Evolutionary conservation across 2,888 invertebrate genomes (phyloP), one percentile per base, ranked within the genome.

Genomic region (Gerris lacustris): DNA sequence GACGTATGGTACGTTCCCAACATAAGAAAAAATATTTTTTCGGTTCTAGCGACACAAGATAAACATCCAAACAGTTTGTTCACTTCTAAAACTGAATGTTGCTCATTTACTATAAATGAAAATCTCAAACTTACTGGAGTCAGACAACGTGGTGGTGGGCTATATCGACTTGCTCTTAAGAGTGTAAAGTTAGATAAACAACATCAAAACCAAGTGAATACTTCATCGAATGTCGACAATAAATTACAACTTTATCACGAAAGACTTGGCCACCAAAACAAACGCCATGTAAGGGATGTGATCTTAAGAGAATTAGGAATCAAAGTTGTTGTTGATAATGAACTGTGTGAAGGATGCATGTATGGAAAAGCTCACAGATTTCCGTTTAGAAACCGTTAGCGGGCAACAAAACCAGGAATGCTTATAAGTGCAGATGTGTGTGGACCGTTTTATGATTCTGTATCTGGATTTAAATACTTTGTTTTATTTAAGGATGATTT

Each of bases 391-490:
- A 70, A n/a, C 18, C 45, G 70, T n/a, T 7, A 66, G n/a, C 18
- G 66, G 44, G 45, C 68, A 43, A 47, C 67, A 67, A 7, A 71
- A 71, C 63, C 47, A 73, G 62, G 71, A n/a, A 67, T 71, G 31
- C n/a, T 72, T 63, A 74, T 78, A 2, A 75, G 75, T 69, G 72
- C 75, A 43, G 77, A 79, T 73, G 73, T 79, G 6, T 76, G 76
- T 68, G 78, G 76, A 15, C 76, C 76, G 2, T 76, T 78, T 71
- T 72, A 76, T 70, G 67, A 67, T n/a, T 78, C 77, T 0, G 43
- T 75, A 6, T 75, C 76, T 6, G 77, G 76, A 6, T 62, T 67
- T 17, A 18, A 43, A 18, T 72, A 70, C 47, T 72, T 72, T 9
- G 7, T 64, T 7, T 2, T 64, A 2, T 5, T 64, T 31, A 64